Conservation (phyloP, 2,113 vertebrate species). For the Pterophyllum scalare region DNA sequence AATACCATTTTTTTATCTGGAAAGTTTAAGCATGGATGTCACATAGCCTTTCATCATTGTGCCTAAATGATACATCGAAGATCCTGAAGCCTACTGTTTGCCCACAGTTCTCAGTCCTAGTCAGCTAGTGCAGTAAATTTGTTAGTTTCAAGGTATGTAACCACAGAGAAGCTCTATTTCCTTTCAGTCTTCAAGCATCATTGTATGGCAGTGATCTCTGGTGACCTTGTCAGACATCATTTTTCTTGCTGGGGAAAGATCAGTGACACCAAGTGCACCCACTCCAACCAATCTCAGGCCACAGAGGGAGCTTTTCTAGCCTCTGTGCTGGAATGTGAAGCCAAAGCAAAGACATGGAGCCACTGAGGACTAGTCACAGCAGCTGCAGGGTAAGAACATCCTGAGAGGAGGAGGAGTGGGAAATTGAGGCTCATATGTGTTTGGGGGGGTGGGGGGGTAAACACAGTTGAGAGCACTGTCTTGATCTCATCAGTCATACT, state of each 20-base stretch:
- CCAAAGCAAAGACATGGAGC: conserved; percentile 52
- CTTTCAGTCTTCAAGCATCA: conserved; percentile 33
- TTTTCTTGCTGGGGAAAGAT: conserved; percentile 38
- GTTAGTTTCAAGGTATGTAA: conserved; percentile 8
- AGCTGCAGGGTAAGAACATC: conserved; percentile 58
- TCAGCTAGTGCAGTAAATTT: conserved; percentile 10
- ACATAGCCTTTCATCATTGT: conserved; percentile 1
- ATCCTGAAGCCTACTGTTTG: conserved; percentile 19
- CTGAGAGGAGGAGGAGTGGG: conserved; percentile 46
- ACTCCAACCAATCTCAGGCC: conserved; percentile 42
- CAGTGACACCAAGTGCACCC: conserved; percentile 19
- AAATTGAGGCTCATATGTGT: conserved; percentile 46
- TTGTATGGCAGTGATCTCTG: conserved; percentile 56
- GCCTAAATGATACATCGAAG: neutral
- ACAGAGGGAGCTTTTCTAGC: conserved; percentile 43
- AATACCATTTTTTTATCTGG: conserved; percentile 12
- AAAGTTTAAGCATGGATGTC: neutral
- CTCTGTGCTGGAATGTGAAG: conserved; percentile 61
- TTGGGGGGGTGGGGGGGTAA: conserved; percentile 29
- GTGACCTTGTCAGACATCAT: conserved; percentile 65
- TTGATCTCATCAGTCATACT: conserved; percentile 79
- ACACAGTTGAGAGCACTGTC: conserved; percentile 61
- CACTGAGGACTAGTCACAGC: conserved; percentile 56
- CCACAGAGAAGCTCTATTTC: conserved; percentile 47
- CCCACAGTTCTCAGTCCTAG: conserved; percentile 27